phyloP scores from a whole-genome alignment of 2,888 invertebrate genomes.

The Protophormia terraenovae region DNA sequence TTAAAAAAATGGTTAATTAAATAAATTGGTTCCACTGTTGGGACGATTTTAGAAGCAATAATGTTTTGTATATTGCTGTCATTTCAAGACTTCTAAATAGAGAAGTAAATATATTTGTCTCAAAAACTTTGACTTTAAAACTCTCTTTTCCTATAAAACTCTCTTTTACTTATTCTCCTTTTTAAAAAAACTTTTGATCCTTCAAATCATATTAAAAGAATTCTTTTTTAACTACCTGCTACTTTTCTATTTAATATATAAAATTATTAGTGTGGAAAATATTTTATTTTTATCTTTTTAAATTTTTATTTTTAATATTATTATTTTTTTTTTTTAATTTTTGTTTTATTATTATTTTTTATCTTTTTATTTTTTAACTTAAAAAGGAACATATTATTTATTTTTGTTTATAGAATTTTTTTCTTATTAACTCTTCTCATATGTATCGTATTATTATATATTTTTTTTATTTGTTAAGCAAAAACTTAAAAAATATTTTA shows the following conservation, averaged over 20 bases:
- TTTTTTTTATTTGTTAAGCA: not conserved
- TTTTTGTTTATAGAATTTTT: slow-evolving; percentile 40
- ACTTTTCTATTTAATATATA: slow-evolving; percentile 29
- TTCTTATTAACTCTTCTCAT: slow-evolving; percentile 25
- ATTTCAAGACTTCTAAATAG: too few species aligned
- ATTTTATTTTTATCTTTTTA: not conserved
- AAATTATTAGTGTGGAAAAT: slow-evolving; percentile 22
- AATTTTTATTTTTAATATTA: slow-evolving; percentile 3
- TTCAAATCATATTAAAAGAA: not conserved
- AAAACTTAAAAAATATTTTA: slow-evolving; percentile 33
- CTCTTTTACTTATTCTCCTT: too few species aligned
- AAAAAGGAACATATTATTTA: slow-evolving; percentile 61
- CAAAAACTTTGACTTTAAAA: not conserved
- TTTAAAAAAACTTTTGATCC: not conserved
- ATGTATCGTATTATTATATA: slow-evolving; percentile 22
- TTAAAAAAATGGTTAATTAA: too few species aligned
- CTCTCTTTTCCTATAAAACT: not conserved
- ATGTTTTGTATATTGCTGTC: too few species aligned
- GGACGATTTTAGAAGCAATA: too few species aligned
- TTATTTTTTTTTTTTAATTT: slow-evolving; percentile 15
- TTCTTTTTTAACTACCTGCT: slow-evolving; percentile 48
- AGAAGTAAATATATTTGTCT: too few species aligned
- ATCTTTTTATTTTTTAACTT: slow-evolving; percentile 48
- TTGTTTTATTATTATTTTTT: not conserved
- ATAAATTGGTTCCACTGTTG: too few species aligned